phyloP scores from a whole-genome alignment of 2,797 vertebrate genomes.

The Phylloscopus collybita region DNA sequence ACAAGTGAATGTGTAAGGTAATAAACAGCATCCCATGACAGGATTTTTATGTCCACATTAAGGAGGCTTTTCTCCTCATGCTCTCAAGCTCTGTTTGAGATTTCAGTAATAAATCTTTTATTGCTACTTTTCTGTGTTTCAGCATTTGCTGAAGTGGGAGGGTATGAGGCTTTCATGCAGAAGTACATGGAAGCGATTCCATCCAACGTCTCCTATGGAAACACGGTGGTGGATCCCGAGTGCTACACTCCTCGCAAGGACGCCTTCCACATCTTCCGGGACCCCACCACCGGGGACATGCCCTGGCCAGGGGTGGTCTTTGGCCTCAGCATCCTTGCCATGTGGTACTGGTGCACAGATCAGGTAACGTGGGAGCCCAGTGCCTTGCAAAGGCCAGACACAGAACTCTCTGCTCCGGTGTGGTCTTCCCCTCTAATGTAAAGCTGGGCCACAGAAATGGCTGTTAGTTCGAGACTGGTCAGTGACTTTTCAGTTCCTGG shows the following conservation, averaged over 20 bases:
- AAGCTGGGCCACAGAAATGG: not conserved
- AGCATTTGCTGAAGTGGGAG: slow-evolving; percentile 87
- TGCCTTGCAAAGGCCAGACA: not conserved
- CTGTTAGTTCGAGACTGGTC: not conserved
- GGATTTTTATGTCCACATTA: not conserved
- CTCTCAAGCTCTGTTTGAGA: not conserved
- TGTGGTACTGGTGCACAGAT: slow-evolving; percentile 96
- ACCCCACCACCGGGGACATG: slow-evolving; percentile 84
- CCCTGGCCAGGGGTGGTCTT: slow-evolving; percentile 91
- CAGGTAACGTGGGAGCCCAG: slow-evolving; percentile 80
- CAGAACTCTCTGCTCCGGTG: not conserved
- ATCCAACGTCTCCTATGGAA: not conserved
- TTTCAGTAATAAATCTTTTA: not conserved
- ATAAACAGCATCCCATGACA: not conserved
- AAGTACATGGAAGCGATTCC: slow-evolving; percentile 89
- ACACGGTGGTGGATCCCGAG: not conserved
- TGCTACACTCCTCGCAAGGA: slow-evolving; percentile 88
- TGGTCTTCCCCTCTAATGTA: not conserved
- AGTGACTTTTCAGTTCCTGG: not conserved
- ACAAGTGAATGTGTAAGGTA: not conserved
- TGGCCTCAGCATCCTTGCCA: slow-evolving; percentile 85
- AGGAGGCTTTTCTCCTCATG: not conserved
- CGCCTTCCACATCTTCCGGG: slow-evolving; percentile 89
- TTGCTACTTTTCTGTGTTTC: not conserved
- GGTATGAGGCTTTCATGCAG: slow-evolving; percentile 83